Evolutionary conservation across 2,113 vertebrate genomes (phyloP).

Genomic region (Prinia subflava): DNA sequence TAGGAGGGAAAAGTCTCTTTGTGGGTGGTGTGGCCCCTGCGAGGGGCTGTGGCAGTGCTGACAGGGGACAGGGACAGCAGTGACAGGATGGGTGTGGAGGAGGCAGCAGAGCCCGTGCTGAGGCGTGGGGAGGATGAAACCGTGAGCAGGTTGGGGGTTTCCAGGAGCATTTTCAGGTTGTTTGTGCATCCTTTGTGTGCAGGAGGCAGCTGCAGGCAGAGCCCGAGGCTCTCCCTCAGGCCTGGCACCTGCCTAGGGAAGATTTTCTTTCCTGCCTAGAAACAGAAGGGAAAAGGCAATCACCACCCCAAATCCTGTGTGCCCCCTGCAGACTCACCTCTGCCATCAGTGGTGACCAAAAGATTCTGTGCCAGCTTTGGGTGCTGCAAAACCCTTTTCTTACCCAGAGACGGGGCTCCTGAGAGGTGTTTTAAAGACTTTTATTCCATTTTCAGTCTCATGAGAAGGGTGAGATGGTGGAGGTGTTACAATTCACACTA

Average conservation of each 20-base stretch:
- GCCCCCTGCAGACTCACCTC: background rate
- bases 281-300: background rate
- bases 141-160: background rate
- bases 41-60: background rate
- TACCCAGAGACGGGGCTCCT: background rate
- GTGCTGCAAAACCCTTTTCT: background rate
- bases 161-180: background rate
- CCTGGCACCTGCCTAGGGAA: background rate
- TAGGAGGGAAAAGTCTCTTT: background rate
- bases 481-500: background rate
- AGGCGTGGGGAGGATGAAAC: background rate
- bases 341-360: background rate
- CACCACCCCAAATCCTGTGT: background rate
- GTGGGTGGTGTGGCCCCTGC: accelerated
- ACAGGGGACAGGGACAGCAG: accelerated
- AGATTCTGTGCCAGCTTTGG: background rate
- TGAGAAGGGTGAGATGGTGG: background rate
- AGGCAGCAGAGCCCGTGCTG: background rate
- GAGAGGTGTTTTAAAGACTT: background rate
- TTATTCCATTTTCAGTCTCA: background rate
- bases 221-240: background rate
- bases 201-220: background rate
- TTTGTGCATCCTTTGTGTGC: background rate
- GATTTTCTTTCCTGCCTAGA: background rate
- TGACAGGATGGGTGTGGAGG: background rate